A percentile compares a stretch with the other conserved stretches of the same genome.
These are phyloP conservation scores for Dynastes grantii DNA, from an alignment of 2,888 invertebrate genomes.

Conservation along the genomic window DNA sequence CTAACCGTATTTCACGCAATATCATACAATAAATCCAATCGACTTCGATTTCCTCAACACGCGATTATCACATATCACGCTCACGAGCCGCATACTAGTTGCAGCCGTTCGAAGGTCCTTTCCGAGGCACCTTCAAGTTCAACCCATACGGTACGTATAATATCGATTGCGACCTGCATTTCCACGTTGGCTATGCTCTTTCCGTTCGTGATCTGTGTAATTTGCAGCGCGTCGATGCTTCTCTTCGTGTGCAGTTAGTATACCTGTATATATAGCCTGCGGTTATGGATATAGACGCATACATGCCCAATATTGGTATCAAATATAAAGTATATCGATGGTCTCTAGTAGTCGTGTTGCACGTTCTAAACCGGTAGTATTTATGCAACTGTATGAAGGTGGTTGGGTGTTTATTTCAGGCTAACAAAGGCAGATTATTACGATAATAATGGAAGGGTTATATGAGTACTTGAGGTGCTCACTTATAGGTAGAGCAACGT, in stretches of 20 bases:
- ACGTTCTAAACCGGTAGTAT: background rate
- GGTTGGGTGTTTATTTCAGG: conserved; percentile 4
- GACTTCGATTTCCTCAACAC: conserved; percentile 2
- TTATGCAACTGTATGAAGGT: background rate
- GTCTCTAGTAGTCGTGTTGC: background rate
- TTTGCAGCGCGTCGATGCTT: conserved; percentile 16
- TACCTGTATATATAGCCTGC: background rate
- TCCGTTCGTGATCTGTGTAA: conserved; percentile 16
- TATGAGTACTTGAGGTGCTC: too few species aligned
- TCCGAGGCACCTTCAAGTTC: conserved; percentile 30
- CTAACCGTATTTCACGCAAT: background rate
- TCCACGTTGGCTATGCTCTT: background rate
- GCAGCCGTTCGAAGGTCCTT: conserved; percentile 20
- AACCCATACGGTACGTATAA: background rate
- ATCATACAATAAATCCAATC: conserved; percentile 23
- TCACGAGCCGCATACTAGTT: conserved; percentile 1
- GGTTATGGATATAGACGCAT: too few species aligned
- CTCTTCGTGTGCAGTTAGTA: background rate
- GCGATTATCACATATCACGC: conserved; percentile 11
- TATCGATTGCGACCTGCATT: conserved; percentile 27
- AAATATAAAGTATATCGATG: too few species aligned
- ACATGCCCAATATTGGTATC: too few species aligned
- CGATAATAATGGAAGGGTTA: too few species aligned
- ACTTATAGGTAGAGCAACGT: too few species aligned
- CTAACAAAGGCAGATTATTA: background rate